These are phyloP conservation scores for Scaptomyza montana DNA, from an alignment of 1,140 invertebrate species.

Conservation along the genomic window DNA sequence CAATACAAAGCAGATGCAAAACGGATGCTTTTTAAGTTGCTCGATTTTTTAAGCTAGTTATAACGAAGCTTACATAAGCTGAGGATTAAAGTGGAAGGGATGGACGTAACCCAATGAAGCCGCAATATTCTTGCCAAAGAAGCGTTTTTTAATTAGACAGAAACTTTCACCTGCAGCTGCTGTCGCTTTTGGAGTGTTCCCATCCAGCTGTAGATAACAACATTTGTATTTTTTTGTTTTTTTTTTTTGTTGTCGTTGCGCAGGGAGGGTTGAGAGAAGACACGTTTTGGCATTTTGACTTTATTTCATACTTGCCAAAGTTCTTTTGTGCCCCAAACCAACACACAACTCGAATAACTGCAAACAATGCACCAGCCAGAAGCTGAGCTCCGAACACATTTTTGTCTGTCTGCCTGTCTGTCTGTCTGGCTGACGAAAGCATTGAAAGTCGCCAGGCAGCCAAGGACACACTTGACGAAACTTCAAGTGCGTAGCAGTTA, in stretches of 20 bases:
- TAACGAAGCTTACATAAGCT: background rate
- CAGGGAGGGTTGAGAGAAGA: background rate
- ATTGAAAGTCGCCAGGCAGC: slow-evolving; percentile 38
- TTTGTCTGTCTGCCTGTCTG: slow-evolving; percentile 12
- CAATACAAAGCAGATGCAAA: background rate
- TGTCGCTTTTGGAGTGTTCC: slow-evolving; percentile 29
- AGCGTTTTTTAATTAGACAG: slow-evolving; percentile 60
- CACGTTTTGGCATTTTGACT: slow-evolving; percentile 56
- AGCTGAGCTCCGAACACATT: slow-evolving; percentile 50
- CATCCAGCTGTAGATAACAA: slow-evolving; percentile 18
- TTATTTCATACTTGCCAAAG: slow-evolving; percentile 34
- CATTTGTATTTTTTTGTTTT: background rate
- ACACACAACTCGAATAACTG: slow-evolving; percentile 15
- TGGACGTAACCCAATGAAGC: slow-evolving; percentile 38
- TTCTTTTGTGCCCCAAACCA: slow-evolving; percentile 33
- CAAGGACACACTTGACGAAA: slow-evolving; percentile 43
- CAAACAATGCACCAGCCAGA: slow-evolving; percentile 48
- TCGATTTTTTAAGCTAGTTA: slow-evolving; percentile 22
- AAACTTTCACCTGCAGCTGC: slow-evolving; percentile 64
- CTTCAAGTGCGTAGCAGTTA: slow-evolving; percentile 57
- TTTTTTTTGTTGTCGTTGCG: background rate
- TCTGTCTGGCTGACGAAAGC: slow-evolving; percentile 52
- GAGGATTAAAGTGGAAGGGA: too few relatives aligned
- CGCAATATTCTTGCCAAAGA: slow-evolving; percentile 57
- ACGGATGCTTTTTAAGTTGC: background rate